These are phyloP conservation scores for Serripes groenlandicus DNA, from an alignment of 2,888 invertebrate species.

Conservation along the genomic window DNA sequence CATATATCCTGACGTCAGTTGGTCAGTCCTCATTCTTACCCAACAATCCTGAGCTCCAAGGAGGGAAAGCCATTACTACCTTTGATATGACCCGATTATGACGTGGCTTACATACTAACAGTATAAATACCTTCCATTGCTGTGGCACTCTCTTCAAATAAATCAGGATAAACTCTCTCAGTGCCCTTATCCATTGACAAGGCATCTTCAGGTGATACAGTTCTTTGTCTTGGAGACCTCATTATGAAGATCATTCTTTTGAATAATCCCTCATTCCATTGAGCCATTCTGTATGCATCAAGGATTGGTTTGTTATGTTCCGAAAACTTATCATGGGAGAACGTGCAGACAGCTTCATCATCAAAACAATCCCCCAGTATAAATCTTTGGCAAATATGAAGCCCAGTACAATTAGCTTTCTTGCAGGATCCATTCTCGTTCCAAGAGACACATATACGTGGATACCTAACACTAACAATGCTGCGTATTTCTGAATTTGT, in stretches of 20 bases:
- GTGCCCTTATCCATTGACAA: no score
- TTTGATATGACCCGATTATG: no score
- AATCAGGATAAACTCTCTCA: no score
- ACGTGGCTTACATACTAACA: no score
- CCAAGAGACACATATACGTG: constrained; percentile 54
- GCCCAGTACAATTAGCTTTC: constrained; percentile 38
- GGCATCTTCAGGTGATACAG: not conserved
- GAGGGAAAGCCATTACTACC: no score
- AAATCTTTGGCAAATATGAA: constrained; percentile 67
- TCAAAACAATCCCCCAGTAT: constrained; percentile 56
- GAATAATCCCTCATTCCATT: constrained; percentile 17
- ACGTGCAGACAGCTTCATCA: constrained; percentile 36
- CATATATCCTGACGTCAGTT: no score
- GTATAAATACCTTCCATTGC: no score
- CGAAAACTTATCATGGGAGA: constrained; percentile 41
- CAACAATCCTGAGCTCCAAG: no score
- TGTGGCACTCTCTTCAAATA: no score
- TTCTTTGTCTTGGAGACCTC: not conserved
- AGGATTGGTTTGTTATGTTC: constrained; percentile 54
- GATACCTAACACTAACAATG: constrained; percentile 40
- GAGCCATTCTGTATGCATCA: constrained; percentile 38
- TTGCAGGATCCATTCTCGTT: constrained; percentile 40
- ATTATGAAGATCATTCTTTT: constrained; percentile 19
- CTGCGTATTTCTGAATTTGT: constrained; percentile 45
- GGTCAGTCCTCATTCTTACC: no score